Percentiles rank a stretch among this genome's conserved stretches.
Evolutionary conservation across 2,797 vertebrate genomes (phyloP).

Genomic region (Balearica regulorum): DNA sequence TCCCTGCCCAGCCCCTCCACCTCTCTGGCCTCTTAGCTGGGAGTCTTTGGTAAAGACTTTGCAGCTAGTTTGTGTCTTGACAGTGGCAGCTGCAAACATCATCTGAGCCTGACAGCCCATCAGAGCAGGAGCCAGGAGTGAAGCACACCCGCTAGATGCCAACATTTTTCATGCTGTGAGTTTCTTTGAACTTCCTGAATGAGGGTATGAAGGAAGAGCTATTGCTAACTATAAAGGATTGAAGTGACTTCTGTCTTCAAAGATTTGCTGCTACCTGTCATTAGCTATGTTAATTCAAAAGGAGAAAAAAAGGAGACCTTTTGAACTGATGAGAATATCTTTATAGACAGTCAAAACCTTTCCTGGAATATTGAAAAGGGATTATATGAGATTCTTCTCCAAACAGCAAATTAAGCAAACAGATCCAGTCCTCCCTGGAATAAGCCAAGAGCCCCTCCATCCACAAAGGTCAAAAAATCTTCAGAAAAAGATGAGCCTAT

Average conservation of each 20-base stretch:
- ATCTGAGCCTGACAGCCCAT: neutral
- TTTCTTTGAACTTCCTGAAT: slow-evolving; percentile 38
- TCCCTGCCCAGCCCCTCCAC: neutral
- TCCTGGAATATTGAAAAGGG: neutral
- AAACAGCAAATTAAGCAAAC: neutral
- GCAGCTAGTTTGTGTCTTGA: neutral
- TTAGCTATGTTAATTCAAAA: slow-evolving; percentile 9
- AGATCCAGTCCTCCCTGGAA: neutral
- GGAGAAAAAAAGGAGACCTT: neutral
- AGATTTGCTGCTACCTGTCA: neutral
- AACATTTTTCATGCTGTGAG: neutral
- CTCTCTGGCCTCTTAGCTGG: neutral
- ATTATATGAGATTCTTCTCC: neutral
- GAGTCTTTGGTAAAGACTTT: neutral
- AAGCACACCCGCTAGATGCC: neutral
- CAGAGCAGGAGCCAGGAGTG: neutral
- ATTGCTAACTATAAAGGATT: neutral
- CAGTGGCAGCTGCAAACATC: neutral
- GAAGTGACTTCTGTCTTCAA: slow-evolving; percentile 15
- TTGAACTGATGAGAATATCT: neutral
- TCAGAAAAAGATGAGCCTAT: neutral
- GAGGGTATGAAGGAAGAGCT: neutral
- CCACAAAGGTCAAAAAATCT: neutral
- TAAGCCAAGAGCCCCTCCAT: neutral
- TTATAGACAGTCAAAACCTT: neutral